Evolutionary conservation across 2,888 invertebrate genomes (phyloP).

Genomic region (Hirtodrosophila confusa): DNA sequence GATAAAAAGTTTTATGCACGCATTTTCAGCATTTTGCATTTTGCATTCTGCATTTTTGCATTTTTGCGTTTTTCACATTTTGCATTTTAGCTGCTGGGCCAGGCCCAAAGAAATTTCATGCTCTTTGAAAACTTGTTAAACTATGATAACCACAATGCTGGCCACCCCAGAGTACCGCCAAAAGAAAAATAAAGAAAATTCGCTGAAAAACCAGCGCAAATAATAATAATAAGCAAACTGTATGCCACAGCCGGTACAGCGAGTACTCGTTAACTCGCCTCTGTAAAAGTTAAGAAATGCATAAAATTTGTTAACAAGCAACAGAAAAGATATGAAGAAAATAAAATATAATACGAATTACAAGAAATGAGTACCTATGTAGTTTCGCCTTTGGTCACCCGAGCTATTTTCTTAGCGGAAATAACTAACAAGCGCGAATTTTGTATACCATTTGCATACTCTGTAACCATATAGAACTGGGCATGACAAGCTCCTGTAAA

Average conservation of each 20-base stretch:
- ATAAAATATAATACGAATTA: constrained; percentile 40
- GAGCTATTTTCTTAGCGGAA: constrained; percentile 70
- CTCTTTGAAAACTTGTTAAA: constrained; percentile 82
- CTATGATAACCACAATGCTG: constrained; percentile 82
- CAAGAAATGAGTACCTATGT: constrained; percentile 32
- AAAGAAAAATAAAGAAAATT: constrained; percentile 20
- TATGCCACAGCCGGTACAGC: constrained; percentile 43
- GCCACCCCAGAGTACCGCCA: constrained; percentile 20
- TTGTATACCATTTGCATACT: constrained; percentile 31
- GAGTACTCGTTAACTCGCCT: constrained; percentile 69
- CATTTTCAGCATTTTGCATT: constrained; percentile 68
- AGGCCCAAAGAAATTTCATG: constrained; percentile 76
- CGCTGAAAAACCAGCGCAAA: constrained; percentile 52
- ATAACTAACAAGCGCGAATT: constrained; percentile 72
- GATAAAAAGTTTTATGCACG: constrained; percentile 77
- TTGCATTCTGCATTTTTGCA: constrained; percentile 32
- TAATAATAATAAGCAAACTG: constrained; percentile 75
- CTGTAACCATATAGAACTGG: no score
- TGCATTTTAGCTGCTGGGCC: constrained; percentile 49
- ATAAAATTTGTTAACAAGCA: constrained; percentile 80
- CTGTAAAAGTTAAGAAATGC: constrained; percentile 76
- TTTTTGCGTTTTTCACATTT: constrained; percentile 39
- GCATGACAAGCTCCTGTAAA: no score
- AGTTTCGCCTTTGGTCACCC: constrained; percentile 41
- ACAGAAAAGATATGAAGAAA: constrained; percentile 18